Percentiles rank a stretch among this genome's conserved stretches.
Conservation (phyloP, 2,113 vertebrate genomes). For the Alosa alosa region DNA sequence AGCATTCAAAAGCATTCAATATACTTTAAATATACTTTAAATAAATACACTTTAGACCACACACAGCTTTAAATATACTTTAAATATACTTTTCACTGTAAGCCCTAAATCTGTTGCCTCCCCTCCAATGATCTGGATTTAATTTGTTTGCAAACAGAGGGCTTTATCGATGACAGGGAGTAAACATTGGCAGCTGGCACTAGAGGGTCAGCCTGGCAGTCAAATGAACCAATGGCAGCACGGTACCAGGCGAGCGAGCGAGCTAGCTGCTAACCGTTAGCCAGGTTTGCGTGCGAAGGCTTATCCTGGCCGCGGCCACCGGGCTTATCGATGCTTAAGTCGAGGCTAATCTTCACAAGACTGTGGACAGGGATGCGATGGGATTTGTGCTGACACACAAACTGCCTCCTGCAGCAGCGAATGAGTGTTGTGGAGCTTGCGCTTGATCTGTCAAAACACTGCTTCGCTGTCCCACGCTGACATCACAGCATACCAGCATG, state of each 20-base stretch:
- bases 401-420: conserved; percentile 52
- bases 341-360: conserved; percentile 63
- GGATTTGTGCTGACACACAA: conserved; percentile 65
- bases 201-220: conserved; percentile 1
- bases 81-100: not conserved
- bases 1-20: not conserved
- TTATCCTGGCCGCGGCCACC: conserved; percentile 22
- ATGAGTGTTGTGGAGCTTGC: conserved; percentile 49
- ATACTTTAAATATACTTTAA: not conserved
- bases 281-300: conserved; percentile 61
- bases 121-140: not conserved
- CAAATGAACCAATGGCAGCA: not conserved
- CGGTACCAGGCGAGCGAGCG: not conserved
- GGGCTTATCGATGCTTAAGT: conserved; percentile 54
- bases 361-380: conserved; percentile 54
- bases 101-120: not conserved
- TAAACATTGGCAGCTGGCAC: not conserved
- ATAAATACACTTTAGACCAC: not conserved
- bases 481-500: not conserved
- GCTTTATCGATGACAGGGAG: not conserved
- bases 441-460: conserved; percentile 57
- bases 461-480: not conserved
- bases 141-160: conserved; percentile 21
- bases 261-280: not conserved
- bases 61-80: not conserved